Conservation (phyloP, 2,113 vertebrate genomes). For the Sander vitreus region DNA sequence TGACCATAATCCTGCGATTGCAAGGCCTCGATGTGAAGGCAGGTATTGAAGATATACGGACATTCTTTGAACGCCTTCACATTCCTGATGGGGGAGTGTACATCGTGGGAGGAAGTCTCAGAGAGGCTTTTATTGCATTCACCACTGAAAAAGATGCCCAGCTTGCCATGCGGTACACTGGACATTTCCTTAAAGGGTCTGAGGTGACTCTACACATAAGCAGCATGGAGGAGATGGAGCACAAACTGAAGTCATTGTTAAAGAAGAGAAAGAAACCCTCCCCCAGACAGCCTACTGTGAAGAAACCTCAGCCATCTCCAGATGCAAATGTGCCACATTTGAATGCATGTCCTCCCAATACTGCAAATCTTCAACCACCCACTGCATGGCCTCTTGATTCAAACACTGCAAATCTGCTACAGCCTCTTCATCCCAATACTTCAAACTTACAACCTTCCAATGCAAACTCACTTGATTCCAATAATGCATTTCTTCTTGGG, state of each 20-base stretch:
- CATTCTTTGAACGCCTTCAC: constrained; percentile 90
- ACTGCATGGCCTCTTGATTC: background rate
- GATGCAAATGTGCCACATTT: constrained; percentile 1
- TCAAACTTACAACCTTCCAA: background rate
- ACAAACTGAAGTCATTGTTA: constrained; percentile 84
- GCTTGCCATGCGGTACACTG: constrained; percentile 88
- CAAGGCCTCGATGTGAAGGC: constrained; percentile 92
- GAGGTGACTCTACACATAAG: constrained; percentile 89
- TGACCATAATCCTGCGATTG: constrained; percentile 93
- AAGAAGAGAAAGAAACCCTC: constrained; percentile 63
- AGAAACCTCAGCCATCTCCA: constrained; percentile 29
- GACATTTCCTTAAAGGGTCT: constrained; percentile 88
- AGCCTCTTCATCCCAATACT: constrained; percentile 46
- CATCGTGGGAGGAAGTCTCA: constrained; percentile 91
- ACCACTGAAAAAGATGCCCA: constrained; percentile 89
- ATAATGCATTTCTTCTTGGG: constrained; percentile 61
- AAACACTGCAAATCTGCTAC: background rate
- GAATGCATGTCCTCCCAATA: background rate
- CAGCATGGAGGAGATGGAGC: constrained; percentile 91
- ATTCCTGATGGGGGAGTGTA: constrained; percentile 95
- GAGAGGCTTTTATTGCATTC: constrained; percentile 97
- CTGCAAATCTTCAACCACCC: constrained; percentile 7
- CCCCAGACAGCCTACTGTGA: background rate
- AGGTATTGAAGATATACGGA: constrained; percentile 90
- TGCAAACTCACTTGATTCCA: constrained; percentile 26